A percentile compares a stretch with the other conserved stretches of the same genome.
Evolutionary conservation across 2,113 vertebrate genomes (phyloP).

Genomic region (Lota lota): DNA sequence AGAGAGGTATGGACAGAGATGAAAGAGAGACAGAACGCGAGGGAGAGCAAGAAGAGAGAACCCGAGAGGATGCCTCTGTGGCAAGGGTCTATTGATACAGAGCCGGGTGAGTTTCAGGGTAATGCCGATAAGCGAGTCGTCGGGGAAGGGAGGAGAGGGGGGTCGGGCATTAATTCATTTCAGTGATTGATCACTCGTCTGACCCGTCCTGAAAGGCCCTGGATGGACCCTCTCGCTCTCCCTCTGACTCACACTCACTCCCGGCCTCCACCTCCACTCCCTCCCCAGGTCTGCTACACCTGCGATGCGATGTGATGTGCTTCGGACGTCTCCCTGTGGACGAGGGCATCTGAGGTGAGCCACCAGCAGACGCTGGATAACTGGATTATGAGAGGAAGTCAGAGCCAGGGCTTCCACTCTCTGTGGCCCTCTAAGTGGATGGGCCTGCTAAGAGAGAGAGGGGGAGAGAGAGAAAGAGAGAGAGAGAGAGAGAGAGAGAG

Average conservation of each 20-base stretch:
- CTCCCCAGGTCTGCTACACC: not conserved
- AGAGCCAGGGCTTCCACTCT: conserved; percentile 11
- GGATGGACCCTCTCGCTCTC: conserved; percentile 10
- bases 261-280: not conserved
- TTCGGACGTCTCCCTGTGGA: conserved; percentile 32
- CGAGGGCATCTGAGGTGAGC: conserved; percentile 51
- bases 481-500: conserved; percentile 3
- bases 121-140: too few species aligned
- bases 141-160: conserved; percentile 9
- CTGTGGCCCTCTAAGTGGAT: too few species aligned
- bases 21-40: too few species aligned
- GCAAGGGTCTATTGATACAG: too few species aligned
- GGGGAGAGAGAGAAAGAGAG: not conserved
- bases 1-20: too few species aligned
- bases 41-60: too few species aligned
- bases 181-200: conserved; percentile 65
- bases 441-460: not conserved
- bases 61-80: too few species aligned
- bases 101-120: too few species aligned
- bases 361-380: conserved; percentile 44
- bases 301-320: conserved; percentile 35
- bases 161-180: conserved; percentile 48
- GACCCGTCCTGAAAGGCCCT: conserved; percentile 43
- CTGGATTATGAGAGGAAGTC: conserved; percentile 53
- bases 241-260: conserved; percentile 21